Evolutionary conservation across 2,888 invertebrate species (phyloP).

Genomic region (Netelia melanura): DNA sequence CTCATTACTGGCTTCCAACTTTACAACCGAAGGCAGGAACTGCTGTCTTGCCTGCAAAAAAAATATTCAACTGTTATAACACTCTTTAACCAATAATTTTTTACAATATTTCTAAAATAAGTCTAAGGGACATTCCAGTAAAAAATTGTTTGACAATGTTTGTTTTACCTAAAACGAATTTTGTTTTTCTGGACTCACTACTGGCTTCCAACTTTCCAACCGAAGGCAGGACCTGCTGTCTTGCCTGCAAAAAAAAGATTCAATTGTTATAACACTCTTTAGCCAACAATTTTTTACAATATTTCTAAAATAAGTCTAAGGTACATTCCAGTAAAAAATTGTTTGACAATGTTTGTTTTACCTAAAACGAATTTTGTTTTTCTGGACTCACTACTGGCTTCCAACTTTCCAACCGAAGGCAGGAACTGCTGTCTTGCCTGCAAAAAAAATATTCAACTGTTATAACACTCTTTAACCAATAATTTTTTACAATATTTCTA

Average conservation of each 20-base stretch:
- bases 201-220: slow-evolving; percentile 81
- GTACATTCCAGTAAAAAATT: slow-evolving; percentile 14
- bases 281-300: slow-evolving; percentile 31
- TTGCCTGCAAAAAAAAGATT: slow-evolving; percentile 73
- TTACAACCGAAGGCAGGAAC: slow-evolving; percentile 71
- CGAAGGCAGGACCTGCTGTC: slow-evolving; percentile 54
- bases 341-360: too few relatives aligned
- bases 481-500: neutral
- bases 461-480: slow-evolving; percentile 73
- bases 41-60: slow-evolving; percentile 38
- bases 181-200: slow-evolving; percentile 81
- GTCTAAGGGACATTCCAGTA: slow-evolving; percentile 53
- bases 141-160: too few relatives aligned
- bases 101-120: too few relatives aligned
- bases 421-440: slow-evolving; percentile 37
- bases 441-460: slow-evolving; percentile 78
- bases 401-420: slow-evolving; percentile 77
- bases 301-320: slow-evolving; percentile 32
- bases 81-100: slow-evolving; percentile 49
- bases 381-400: slow-evolving; percentile 82
- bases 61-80: slow-evolving; percentile 81
- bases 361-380: slow-evolving; percentile 69
- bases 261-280: slow-evolving; percentile 77
- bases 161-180: too few relatives aligned
- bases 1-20: slow-evolving; percentile 82